Conservation (phyloP, 2,888 invertebrate genomes). For the Sminthurides aquaticus region DNA sequence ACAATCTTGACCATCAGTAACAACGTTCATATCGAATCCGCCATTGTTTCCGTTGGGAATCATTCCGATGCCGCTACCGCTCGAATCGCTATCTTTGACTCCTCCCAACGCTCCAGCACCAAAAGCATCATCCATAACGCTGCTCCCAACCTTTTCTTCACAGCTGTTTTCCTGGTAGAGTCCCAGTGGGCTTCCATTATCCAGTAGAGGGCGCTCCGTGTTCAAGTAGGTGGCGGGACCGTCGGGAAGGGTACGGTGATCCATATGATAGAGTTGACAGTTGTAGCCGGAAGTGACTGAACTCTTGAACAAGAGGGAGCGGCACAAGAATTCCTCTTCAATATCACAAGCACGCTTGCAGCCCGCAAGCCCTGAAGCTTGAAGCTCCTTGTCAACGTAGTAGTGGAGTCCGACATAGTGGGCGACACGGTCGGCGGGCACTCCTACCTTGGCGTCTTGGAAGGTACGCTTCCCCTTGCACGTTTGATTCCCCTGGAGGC, state of each 20-base stretch:
- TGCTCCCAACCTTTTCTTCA: slow-evolving; percentile 61
- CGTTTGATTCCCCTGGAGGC: slow-evolving; percentile 78
- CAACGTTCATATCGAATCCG: slow-evolving; percentile 24
- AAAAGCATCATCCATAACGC: slow-evolving; percentile 20
- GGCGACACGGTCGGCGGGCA: slow-evolving; percentile 83
- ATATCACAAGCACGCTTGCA: slow-evolving; percentile 84
- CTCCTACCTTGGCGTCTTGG: slow-evolving; percentile 75
- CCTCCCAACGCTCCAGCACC: slow-evolving; percentile 23
- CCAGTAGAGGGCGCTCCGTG: slow-evolving; percentile 61
- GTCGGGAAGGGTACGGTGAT: slow-evolving; percentile 84
- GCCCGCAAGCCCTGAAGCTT: slow-evolving; percentile 79
- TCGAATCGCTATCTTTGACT: slow-evolving; percentile 14
- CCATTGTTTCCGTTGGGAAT: slow-evolving; percentile 21
- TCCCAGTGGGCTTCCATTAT: slow-evolving; percentile 82
- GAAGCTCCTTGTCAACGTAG: slow-evolving; percentile 82
- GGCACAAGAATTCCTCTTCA: slow-evolving; percentile 85
- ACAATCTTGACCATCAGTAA: slow-evolving; percentile 54
- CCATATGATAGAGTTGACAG: slow-evolving; percentile 78
- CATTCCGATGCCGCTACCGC: not conserved
- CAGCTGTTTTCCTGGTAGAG: slow-evolving; percentile 85
- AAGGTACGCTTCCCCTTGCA: slow-evolving; percentile 76
- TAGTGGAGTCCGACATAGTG: slow-evolving; percentile 83
- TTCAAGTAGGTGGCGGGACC: slow-evolving; percentile 73
- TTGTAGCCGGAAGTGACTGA: slow-evolving; percentile 71
- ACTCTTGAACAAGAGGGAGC: slow-evolving; percentile 64